Conservation (phyloP, 2,113 vertebrate species). For the Hymenochirus boettgeri region DNA sequence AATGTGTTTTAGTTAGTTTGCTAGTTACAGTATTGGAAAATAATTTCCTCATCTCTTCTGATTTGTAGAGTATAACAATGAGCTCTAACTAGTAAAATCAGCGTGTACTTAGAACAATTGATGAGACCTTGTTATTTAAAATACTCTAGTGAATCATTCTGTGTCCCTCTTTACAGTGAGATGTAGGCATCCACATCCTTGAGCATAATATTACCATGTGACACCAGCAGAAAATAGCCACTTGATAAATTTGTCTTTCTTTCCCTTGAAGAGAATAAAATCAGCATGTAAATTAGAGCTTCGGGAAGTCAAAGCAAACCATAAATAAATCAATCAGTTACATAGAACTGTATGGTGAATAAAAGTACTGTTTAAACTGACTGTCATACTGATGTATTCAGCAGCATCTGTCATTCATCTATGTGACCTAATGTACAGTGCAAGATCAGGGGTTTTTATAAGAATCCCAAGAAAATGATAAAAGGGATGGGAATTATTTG, state of each 20-base stretch:
- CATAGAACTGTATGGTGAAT: constrained; percentile 13
- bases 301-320: constrained; percentile 19
- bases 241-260: constrained; percentile 40
- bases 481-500: too few species aligned
- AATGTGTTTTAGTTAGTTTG: not conserved
- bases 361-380: constrained; percentile 5
- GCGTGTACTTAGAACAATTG: constrained; percentile 10
- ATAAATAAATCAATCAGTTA: constrained; percentile 26
- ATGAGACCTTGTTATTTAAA: constrained; percentile 31
- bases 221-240: constrained; percentile 23
- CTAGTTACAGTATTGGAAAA: not conserved
- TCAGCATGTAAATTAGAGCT: constrained; percentile 38
- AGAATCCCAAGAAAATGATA: too few species aligned
- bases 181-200: not conserved
- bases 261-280: constrained; percentile 27
- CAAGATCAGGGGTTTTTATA: too few species aligned
- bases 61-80: not conserved
- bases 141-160: constrained; percentile 28
- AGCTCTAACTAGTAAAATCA: constrained; percentile 3
- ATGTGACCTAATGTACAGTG: too few species aligned
- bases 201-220: constrained; percentile 24
- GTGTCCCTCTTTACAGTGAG: constrained; percentile 19
- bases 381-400: constrained; percentile 9
- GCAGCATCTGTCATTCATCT: not conserved
- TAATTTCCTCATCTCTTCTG: not conserved